Conservation (phyloP, 2,113 vertebrate species). For the Psilopogon haemacephalus region DNA sequence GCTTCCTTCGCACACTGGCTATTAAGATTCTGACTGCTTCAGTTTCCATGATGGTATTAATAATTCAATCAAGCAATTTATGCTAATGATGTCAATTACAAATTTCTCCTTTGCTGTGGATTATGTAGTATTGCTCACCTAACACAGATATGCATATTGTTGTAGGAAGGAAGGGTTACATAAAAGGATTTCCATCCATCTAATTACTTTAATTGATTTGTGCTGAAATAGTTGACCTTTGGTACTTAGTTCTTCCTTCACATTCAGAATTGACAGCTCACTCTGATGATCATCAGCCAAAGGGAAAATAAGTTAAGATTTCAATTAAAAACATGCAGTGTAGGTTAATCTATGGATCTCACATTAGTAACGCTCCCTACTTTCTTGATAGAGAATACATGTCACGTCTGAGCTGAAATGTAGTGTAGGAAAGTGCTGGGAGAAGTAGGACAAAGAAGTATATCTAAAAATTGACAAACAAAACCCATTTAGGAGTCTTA, state of each 20-base stretch:
- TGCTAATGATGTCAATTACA: background rate
- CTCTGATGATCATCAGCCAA: background rate
- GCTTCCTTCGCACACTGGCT: background rate
- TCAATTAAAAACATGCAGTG: conserved; percentile 15
- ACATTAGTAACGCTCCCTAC: background rate
- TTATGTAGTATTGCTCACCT: background rate
- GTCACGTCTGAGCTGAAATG: background rate
- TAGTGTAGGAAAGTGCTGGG: background rate
- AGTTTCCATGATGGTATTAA: background rate
- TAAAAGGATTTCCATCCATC: conserved; percentile 12
- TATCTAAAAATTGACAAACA: background rate
- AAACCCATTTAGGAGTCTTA: background rate
- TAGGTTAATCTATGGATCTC: background rate
- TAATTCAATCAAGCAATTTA: background rate
- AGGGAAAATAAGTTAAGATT: conserved; percentile 31
- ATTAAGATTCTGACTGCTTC: background rate
- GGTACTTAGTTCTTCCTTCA: background rate
- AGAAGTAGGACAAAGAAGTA: background rate
- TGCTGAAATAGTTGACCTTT: conserved; percentile 48
- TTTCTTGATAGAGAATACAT: background rate
- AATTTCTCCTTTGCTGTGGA: background rate
- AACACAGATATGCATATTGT: background rate
- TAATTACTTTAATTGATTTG: conserved; percentile 46
- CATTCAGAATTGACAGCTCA: conserved; percentile 25
- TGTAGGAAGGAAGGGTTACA: background rate